Evolutionary conservation across 2,888 invertebrate genomes (phyloP), one percentile per base, ranked within the genome.

Genomic region (Netelia virgata): DNA sequence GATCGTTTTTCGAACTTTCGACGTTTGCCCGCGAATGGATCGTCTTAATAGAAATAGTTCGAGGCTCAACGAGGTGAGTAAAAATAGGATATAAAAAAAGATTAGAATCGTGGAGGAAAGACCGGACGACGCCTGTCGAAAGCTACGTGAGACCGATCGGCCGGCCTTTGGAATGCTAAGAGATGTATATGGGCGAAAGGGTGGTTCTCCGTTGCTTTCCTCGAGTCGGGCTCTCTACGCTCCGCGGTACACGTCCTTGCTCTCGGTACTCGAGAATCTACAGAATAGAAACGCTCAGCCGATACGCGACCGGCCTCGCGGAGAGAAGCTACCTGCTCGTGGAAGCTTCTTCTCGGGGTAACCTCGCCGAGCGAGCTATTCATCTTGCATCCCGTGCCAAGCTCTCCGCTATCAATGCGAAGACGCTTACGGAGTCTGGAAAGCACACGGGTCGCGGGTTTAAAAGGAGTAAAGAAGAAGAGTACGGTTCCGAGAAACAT

Each of bases 311-410:
- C 77, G 57, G 69, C 72, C 73, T 50, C 64, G 81, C 69, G 82
- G 47, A 47, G 75, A 50, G 82, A 76, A 57, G 57, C 84, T 79
- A 36, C 36, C 36, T 36, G 36, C 36, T 36, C 6, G 36, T 36
- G 64, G 36, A 78, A 64, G 53, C 16, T 61, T 66, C 59, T 59
- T 28, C 20, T 9, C 41, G 20, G 41, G 70, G 55, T 28, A 50
- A 47, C 10, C 55, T 59, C 47, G 63, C 74, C 43, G 70, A 75
- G 59, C 74, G 83, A 87, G 86, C 88, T 89, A 90, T 90, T 88
- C 89, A 89, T 90, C 89, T 88, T 89, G 86, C 88, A 89, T 90
- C 88, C 84, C 87, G 73, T 72, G 63, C 11, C 16, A 18, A n/a
- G 57, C 47, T 47, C 47, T 47, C 47, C 63, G 72, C 74, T 84